Percentiles rank a stretch among this genome's conserved stretches.
phyloP scores from a whole-genome alignment of 2,113 vertebrate genomes.

The Macquaria australasica region DNA sequence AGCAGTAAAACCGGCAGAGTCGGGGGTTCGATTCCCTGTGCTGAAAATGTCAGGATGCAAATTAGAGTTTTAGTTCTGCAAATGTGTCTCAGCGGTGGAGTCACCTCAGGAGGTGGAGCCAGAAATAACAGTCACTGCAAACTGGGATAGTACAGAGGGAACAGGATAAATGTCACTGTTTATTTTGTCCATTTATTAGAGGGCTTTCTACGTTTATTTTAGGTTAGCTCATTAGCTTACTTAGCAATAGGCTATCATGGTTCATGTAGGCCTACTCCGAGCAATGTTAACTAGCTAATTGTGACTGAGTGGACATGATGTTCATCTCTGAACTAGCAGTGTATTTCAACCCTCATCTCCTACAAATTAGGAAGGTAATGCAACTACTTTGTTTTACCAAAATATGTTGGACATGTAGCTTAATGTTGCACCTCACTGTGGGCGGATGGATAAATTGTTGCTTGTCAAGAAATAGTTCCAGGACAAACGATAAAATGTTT shows the following conservation, averaged over 20 bases:
- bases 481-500: no score
- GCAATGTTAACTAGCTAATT: no score
- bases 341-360: no score
- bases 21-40: conserved; percentile 42
- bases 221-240: not conserved
- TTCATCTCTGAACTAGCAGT: no score
- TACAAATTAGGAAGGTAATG: no score
- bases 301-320: no score
- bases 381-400: no score
- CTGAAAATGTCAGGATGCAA: conserved; percentile 55
- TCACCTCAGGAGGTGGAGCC: not conserved
- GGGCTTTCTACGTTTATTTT: not conserved
- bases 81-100: conserved; percentile 5
- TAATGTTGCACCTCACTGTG: no score
- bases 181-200: not conserved
- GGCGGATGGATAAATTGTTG: no score
- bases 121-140: not conserved
- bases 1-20: not conserved
- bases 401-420: no score
- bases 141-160: not conserved
- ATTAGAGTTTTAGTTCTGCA: conserved; percentile 45
- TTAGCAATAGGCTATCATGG: not conserved
- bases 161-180: not conserved
- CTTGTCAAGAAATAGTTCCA: no score
- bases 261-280: no score